Base-by-base conservation (phyloP, 2,888 invertebrate genomes). In the Phania funesta region DNA sequence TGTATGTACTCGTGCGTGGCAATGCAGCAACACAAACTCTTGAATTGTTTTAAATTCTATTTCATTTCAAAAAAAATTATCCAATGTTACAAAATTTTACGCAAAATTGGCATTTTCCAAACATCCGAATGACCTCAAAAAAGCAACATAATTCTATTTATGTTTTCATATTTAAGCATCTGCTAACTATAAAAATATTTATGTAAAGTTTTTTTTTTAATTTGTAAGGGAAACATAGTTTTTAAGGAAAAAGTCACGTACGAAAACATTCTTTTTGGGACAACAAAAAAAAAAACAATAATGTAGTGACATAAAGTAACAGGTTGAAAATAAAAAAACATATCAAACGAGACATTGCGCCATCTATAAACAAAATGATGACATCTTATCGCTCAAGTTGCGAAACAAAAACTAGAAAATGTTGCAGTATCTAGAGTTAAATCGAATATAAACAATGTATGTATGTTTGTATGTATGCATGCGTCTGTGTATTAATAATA, bases 221-320 rank as follows among this genome's bases (percentile, higher is more conserved):
- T 16, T 13, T 64, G 1, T 60, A n/a, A 32, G 13, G 26, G 22
- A 26, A 44, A 44, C 52, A 67, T 7, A n/a, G 48, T 60, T 71
- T 76, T 81, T 67, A 52, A 35, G 13, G 54, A 71, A 82, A 82
- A 82, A 78, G 78, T 82, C 82, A 82, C 78, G 82, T 82, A 82
- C 56, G 9, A 78, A 65, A 68, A 64, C 35, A 70, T 78, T 71
- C 52, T 32, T 29, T 60, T 58, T 4, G n/a, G 38, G 16, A 48
- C 24, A 52, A 50, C 29, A 62, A 56, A 62, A 32, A 62, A 6
- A 29, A 41, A 41, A 52, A 32, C 48, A 24, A 54, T 18, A 32
- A 56, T 44, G 29, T 20, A 2, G 18, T 68, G 75, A 75, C 54
- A 56, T 52, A 50, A 50, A 64, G 29, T 56, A 64, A 38, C 80